Evolutionary conservation across 1,140 invertebrate genomes (phyloP), one percentile per base, ranked within the genome.

Genomic region (Cydia splendana): DNA sequence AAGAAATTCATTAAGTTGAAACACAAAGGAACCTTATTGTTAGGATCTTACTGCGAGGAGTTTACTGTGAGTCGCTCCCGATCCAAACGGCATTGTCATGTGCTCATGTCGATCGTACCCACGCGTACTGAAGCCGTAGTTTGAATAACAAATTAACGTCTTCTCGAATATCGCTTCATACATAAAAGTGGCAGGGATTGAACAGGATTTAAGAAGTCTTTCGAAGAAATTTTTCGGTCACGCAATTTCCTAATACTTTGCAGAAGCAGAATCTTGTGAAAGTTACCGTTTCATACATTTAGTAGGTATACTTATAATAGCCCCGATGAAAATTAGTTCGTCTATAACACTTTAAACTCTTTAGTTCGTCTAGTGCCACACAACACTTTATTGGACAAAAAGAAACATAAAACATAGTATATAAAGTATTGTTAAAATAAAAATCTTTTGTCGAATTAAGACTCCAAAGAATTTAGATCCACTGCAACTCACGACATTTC

Each of bases 71-170:
- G 30, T 38, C 67, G 15, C 13, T 71, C 67, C 13, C 28, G 28
- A 69, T 69, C 65, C 38, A 71, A 71, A 71, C 67, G 67, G 67
- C 34, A 71, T 45, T 69, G 65, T 69, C 67, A 12, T 71, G 67
- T 45, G 67, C 67, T 71, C 67, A n/a, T 71, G 67, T 38, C 30
- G 67, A 34, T 24, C 67, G 67, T 10, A 18, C 34, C 57, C 57
- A 2, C 38, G 67, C 34, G 34, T 38, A 45, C 34, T 42, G 30
- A 69, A 71, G 34, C 38, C 67, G 67, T 71, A 71, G 67, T 71
- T 71, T 71, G 67, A 71, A 71, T 71, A 71, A 71, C 67, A 71
- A 71, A 71, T 71, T 71, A 71, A 71, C 38, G 67, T 71, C 67
- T 71, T 38, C 67, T 38, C 67, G 67, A 71, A 45, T 71, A 71